phyloP scores from a whole-genome alignment of 2,888 invertebrate genomes.

The Macropis europaea region DNA sequence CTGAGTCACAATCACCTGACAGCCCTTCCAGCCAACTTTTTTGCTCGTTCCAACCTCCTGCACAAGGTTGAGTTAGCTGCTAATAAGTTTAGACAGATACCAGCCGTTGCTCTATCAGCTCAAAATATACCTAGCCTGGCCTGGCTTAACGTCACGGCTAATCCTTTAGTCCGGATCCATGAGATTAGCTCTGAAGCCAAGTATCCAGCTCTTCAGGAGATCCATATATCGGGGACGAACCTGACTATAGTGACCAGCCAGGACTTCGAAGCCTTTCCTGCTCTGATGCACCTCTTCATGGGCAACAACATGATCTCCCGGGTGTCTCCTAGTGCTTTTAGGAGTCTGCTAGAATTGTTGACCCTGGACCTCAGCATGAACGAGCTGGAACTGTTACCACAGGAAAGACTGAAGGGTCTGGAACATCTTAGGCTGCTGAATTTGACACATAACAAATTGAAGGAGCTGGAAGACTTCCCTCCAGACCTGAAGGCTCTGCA shows the following conservation, averaged over 20 bases:
- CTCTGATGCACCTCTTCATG: slow-evolving; percentile 87
- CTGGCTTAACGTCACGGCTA: slow-evolving; percentile 91
- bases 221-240: slow-evolving; percentile 90
- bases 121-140: slow-evolving; percentile 87
- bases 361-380: slow-evolving; percentile 91
- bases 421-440: slow-evolving; percentile 88
- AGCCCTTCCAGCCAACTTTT: slow-evolving; percentile 90
- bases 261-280: slow-evolving; percentile 92
- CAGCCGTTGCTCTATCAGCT: slow-evolving; percentile 88
- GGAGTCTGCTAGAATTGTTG: slow-evolving; percentile 87
- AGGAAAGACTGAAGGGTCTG: slow-evolving; percentile 91
- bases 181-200: slow-evolving; percentile 85
- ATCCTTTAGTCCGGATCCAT: slow-evolving; percentile 88
- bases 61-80: slow-evolving; percentile 89
- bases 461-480: slow-evolving; percentile 91
- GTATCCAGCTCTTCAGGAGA: slow-evolving; percentile 90
- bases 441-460: slow-evolving; percentile 90
- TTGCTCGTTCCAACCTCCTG: slow-evolving; percentile 86
- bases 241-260: slow-evolving; percentile 90
- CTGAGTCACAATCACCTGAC: slow-evolving; percentile 88
- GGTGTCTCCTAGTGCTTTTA: slow-evolving; percentile 92
- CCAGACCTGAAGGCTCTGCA: slow-evolving; percentile 88
- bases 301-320: slow-evolving; percentile 88
- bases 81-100: slow-evolving; percentile 90
- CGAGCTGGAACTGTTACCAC: slow-evolving; percentile 90